Percentiles rank a stretch among this genome's conserved stretches.
Evolutionary conservation across 2,888 invertebrate genomes (phyloP).

Genomic region (Rhagophthalmus giganteus): DNA sequence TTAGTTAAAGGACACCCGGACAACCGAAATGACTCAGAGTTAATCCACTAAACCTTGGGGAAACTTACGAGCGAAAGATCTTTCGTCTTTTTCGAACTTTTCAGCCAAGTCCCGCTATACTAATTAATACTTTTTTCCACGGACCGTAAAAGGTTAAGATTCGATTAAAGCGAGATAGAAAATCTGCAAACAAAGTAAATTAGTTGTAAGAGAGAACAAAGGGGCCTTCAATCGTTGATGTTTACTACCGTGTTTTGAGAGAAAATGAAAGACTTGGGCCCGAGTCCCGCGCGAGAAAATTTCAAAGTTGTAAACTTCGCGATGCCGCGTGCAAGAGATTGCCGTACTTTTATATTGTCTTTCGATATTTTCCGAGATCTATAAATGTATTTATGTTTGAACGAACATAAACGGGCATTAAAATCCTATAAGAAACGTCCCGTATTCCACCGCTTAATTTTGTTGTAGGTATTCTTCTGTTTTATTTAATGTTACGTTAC

Average conservation of each 20-base stretch:
- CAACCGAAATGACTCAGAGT: conserved; percentile 36
- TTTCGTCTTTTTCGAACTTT: conserved; percentile 14
- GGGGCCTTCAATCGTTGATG: conserved; percentile 19
- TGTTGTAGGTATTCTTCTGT: conserved; percentile 8
- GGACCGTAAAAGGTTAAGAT: too few species aligned
- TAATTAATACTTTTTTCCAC: conserved; percentile 21
- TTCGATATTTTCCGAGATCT: conserved; percentile 18
- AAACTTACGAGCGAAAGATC: conserved; percentile 31
- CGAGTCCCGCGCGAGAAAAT: conserved; percentile 22
- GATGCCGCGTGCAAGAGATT: conserved; percentile 21
- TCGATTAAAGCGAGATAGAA: too few species aligned
- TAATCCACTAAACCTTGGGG: conserved; percentile 38
- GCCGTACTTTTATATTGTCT: conserved; percentile 25
- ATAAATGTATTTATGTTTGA: conserved; percentile 17
- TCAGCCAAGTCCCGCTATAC: conserved; percentile 6
- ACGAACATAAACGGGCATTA: conserved; percentile 19
- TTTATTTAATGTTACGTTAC: conserved; percentile 5
- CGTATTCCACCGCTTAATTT: too few species aligned
- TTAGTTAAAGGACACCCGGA: conserved; percentile 35
- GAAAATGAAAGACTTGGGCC: conserved; percentile 24
- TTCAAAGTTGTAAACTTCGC: conserved; percentile 20
- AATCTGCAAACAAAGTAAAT: conserved; percentile 18
- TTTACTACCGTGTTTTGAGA: conserved; percentile 21
- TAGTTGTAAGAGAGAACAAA: conserved; percentile 16
- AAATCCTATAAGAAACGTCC: conserved; percentile 8